Conservation (phyloP, 2,113 vertebrate genomes). For the Condylura cristata region DNA sequence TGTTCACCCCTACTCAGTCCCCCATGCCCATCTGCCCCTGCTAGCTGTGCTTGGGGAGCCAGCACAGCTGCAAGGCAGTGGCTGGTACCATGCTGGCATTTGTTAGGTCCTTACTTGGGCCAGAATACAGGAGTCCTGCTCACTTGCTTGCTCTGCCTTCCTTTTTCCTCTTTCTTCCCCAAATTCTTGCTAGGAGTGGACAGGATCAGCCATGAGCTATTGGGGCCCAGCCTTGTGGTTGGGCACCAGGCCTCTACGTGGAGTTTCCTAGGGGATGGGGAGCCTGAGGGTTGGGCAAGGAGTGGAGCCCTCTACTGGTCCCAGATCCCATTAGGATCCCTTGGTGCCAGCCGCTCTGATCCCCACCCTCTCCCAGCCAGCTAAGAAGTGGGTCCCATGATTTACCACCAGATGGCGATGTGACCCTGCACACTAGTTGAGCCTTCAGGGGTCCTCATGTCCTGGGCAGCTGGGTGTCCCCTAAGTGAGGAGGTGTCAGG, state of each 20-base stretch:
- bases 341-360: accelerated
- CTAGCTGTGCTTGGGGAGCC: background rate
- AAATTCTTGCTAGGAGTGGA: background rate
- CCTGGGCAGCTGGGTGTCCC: background rate
- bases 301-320: background rate
- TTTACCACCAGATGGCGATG: slow-evolving; percentile 33
- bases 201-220: background rate
- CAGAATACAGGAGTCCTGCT: background rate
- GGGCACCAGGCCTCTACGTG: background rate
- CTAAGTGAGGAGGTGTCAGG: accelerated
- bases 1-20: background rate
- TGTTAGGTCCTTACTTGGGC: background rate
- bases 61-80: background rate
- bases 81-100: background rate
- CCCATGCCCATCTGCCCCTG: background rate
- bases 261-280: background rate
- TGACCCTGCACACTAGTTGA: background rate
- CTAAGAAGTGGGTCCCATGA: background rate
- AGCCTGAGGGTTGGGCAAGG: background rate
- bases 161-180: too few relatives aligned
- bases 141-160: background rate
- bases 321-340: background rate
- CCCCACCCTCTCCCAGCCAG: accelerated
- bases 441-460: too few relatives aligned
- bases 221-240: background rate